These are phyloP conservation scores for Odontomachus brunneus DNA, from an alignment of 1,140 invertebrate species.

Conservation along the genomic window DNA sequence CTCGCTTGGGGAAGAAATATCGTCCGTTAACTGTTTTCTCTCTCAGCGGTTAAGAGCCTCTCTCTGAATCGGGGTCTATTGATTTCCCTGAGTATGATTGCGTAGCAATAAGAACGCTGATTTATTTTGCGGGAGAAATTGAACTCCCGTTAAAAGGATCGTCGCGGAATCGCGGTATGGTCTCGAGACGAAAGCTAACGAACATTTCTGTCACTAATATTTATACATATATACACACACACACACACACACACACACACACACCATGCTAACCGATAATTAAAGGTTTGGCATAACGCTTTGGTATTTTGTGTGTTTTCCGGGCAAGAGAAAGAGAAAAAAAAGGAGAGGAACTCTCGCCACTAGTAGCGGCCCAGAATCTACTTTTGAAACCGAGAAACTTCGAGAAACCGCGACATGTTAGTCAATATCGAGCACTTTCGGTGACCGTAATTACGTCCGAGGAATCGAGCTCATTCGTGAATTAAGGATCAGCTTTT, in stretches of 20 bases:
- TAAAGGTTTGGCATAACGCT: conserved; percentile 32
- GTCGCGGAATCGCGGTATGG: not conserved
- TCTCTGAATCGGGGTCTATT: conserved; percentile 57
- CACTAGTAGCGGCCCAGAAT: not conserved
- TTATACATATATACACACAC: no score
- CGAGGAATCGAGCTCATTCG: not conserved
- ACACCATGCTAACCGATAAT: conserved; percentile 22
- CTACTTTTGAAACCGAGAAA: not conserved
- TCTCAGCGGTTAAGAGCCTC: conserved; percentile 58
- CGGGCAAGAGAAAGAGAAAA: not conserved
- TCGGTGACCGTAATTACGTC: not conserved
- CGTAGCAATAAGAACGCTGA: conserved; percentile 52
- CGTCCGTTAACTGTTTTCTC: conserved; percentile 66
- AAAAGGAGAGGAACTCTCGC: no score
- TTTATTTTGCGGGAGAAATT: conserved; percentile 54
- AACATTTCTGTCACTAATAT: conserved; percentile 8
- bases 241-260: no score
- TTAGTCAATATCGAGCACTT: conserved; percentile 1
- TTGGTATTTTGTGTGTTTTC: not conserved
- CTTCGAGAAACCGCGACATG: not conserved
- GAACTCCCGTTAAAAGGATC: conserved; percentile 40
- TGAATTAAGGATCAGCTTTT: not conserved
- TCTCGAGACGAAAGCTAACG: conserved; percentile 3
- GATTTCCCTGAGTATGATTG: conserved; percentile 68
- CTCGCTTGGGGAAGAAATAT: conserved; percentile 60